Evolutionary conservation across 2,113 vertebrate species (phyloP).

Genomic region (Indri indri): DNA sequence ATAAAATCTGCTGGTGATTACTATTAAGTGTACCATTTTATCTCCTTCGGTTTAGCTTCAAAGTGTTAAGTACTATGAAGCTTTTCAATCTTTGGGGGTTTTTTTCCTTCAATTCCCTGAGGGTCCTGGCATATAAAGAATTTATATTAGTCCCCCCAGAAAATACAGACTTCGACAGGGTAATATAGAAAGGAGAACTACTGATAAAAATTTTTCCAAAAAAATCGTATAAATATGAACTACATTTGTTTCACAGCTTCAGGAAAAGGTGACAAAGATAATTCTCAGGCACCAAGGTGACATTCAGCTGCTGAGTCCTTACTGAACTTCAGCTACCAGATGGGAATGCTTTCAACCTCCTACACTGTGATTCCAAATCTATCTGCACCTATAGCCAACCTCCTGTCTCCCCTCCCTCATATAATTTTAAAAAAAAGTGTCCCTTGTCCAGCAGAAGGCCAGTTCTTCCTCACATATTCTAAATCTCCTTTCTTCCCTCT

Average conservation of each 20-base stretch:
- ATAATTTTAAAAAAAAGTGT: background rate
- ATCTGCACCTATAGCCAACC: no score
- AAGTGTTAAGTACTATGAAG: background rate
- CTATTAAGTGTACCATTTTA: background rate
- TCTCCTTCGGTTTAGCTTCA: background rate
- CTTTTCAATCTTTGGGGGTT: background rate
- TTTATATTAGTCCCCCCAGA: background rate
- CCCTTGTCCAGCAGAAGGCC: background rate
- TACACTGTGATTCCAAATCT: background rate
- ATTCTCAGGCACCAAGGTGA: background rate
- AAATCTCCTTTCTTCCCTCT: background rate
- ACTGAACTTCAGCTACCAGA: background rate
- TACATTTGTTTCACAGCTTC: background rate
- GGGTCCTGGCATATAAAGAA: background rate
- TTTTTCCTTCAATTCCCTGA: background rate
- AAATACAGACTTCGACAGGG: background rate
- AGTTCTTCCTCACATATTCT: background rate
- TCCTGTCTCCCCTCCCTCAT: background rate
- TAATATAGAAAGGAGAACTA: background rate
- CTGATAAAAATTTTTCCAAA: background rate
- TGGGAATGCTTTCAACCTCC: background rate
- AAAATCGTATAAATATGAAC: background rate
- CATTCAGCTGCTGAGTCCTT: background rate
- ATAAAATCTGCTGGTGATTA: constrained; percentile 7
- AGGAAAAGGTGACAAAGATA: background rate